These are phyloP conservation scores for Reticulitermes lucifugus DNA, from an alignment of 2,888 invertebrate species.

Conservation along the genomic window DNA sequence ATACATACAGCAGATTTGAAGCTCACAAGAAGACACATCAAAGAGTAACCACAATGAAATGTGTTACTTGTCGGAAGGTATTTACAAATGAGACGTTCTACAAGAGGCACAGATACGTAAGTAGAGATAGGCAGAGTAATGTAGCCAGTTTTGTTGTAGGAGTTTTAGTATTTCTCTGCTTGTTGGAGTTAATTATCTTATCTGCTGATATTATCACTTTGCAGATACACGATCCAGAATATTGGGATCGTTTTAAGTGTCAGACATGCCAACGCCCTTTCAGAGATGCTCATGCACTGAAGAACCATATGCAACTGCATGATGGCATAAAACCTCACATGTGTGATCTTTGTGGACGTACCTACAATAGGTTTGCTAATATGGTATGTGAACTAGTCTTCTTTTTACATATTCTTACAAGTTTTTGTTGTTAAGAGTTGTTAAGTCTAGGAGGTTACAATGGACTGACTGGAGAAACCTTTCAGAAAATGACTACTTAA, in stretches of 20 bases:
- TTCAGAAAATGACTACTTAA: too few relatives aligned
- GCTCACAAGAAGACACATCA: constrained; percentile 22
- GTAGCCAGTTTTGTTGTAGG: too few relatives aligned
- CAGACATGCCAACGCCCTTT: constrained; percentile 56
- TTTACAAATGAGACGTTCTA: constrained; percentile 57
- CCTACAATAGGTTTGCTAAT: constrained; percentile 57
- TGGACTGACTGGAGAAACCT: too few relatives aligned
- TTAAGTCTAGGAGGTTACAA: too few relatives aligned
- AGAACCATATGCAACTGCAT: constrained; percentile 56
- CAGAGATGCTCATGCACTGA: constrained; percentile 56
- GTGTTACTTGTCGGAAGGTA: constrained; percentile 57
- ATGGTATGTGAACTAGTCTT: constrained; percentile 54
- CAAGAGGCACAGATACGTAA: constrained; percentile 57
- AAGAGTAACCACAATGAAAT: constrained; percentile 48
- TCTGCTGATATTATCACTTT: constrained; percentile 2
- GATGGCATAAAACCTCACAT: constrained; percentile 57
- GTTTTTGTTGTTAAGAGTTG: too few relatives aligned
- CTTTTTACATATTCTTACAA: too few relatives aligned
- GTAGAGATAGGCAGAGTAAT: constrained; percentile 32
- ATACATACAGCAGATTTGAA: neutral
- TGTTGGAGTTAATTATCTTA: neutral
- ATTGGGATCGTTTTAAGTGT: constrained; percentile 51
- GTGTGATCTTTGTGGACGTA: constrained; percentile 57
- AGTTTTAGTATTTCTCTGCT: too few relatives aligned
- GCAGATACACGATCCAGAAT: constrained; percentile 51